Base-by-base conservation (phyloP, 2,797 vertebrate species). In the Kryptopterus vitreolus region DNA sequence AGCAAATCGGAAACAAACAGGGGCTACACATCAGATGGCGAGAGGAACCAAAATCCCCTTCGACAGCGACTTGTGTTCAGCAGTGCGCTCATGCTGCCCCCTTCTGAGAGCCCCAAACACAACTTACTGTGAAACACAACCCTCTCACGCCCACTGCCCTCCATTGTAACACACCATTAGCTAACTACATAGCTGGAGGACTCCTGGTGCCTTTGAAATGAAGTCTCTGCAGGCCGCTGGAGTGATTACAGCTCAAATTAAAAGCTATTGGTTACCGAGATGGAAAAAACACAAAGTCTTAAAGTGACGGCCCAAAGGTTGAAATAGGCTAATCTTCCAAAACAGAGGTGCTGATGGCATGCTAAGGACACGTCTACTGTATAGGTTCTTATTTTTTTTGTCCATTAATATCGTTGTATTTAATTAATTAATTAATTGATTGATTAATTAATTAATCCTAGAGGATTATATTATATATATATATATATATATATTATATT, bases 131-230 rank as follows among this genome's bases (percentile, higher is more conserved):
- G 70, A 57, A 69, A 76, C 70, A 31, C 68, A 48, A 74, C 29
- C 76, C 73, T 26, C 57, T 29, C 48, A 43, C 57, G 20, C 72
- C 76, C 61, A 61, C 76, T 65, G 53, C 38, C 68, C 69, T 76
- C 16, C 61, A 38, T 80, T 38, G 70, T 80, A 77, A 59, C 46
- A 76, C 38, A 57, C 78, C 81, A 76, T 83, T 78, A 79, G 61
- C 61, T 59, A 58, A 76, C 79, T 70, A 33, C 73, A 78, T 50
- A 73, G 76, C 61, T 79, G 77, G 31, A 68, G 66, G 63, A 70
- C 86, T 88, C 85, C 79, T 77, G 70, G 79, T 26, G 76, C 66
- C 80, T 83, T 71, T 70, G 59, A 84, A 85, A 84, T 79, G 75
- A 83, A 81, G 76, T 83, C 83, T 85, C 83, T 29, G 59, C 80